Base-by-base conservation (phyloP, 1,140 invertebrate species). In the Tetragonula clypearis region DNA sequence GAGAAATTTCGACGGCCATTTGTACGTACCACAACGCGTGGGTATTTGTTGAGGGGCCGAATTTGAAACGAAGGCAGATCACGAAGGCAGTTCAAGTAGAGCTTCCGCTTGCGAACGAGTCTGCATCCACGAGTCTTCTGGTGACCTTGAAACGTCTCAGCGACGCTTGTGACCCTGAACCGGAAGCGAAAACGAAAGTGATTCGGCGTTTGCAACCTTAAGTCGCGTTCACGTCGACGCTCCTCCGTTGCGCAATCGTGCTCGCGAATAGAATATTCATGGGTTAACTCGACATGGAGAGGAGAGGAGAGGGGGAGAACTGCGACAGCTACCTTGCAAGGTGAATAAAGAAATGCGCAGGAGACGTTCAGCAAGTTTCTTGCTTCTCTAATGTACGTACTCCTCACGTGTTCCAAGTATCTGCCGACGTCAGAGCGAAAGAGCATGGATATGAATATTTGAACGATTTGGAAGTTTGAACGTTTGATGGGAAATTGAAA, bases 101-200 rank as follows among this genome's bases (percentile, higher is more conserved):
- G 21, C 35, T 62, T 74, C 41, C 41, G 41, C 41, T 49, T 8
- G 41, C 41, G 8, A 49, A 8, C 41, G 41, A 49, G 2, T 35
- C 21, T n/a, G 17, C 21, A 0, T 21, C 53, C 56, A 17, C 17
- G 26, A 30, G 77, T n/a, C 26, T n/a, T n/a, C 26, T n/a, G 74
- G 62, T 84, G 86, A 90, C 86, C 83, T 66, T 90, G 84, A 90
- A 90, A 82, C 87, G n/a, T 77, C 68, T 86, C 86, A 73, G 41
- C n/a, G 15, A n/a, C 74, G 79, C 41, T 6, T 3, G 41, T 83
- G 86, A 90, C 84, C 84, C 71, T 86, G 88, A 90, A 88, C 81
- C 86, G 88, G 84, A 90, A 90, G 80, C 79, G 86, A 90, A 75
- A 90, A 90, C 69, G 89, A 90, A 90, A 90, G 89, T 90, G 89